Base-by-base conservation (phyloP, 2,888 invertebrate genomes). In the Dasysyrphus albostriatus region DNA sequence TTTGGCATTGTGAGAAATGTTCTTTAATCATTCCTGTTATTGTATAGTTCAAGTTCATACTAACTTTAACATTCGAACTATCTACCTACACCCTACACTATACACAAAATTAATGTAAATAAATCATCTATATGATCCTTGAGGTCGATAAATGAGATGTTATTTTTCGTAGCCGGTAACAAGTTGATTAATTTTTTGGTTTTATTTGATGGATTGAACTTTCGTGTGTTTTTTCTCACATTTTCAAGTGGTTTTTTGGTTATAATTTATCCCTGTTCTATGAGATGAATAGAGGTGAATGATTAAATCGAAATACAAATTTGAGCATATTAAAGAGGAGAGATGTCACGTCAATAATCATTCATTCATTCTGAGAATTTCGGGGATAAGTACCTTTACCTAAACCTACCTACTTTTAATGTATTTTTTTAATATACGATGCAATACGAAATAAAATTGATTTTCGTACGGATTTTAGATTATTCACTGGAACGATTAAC, bases 61-160 rank as follows among this genome's bases (percentile, higher is more conserved):
- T 56, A 61, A 78, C 34, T 63, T 47, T 34, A 78, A 74, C 54
- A 39, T 54, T 59, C 47, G 51, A 44, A 59, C 51, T 56, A n/a
- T n/a, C n/a, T n/a, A n/a, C n/a, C n/a, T n/a, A 29, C 51, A 54
- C 19, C 3, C 1, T 19, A 12, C 34, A 77, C 58, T 51, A 42
- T 3, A 10, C 9, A 56, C 37, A 59, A 44, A 65, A 73, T 32
- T n/a, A 44, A 54, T 69, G 83, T 44, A 73, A 73, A 83, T 61
- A 69, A 77, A 69, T 83, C 69, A 83, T 83, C 61, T 77, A 19
- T 3, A 16, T 39, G 59, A 73, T 61, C 16, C 34, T 39, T n/a
- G 39, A 69, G 14, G 51, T 14, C 54, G 47, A 81, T 49, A 75
- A 74, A 81, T 81, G 75, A 63, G 61, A 19, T 44, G 61, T 61